These are phyloP conservation scores for Eulemur albifrons DNA, from an alignment of 2,797 vertebrate genomes.

Conservation along the genomic window DNA sequence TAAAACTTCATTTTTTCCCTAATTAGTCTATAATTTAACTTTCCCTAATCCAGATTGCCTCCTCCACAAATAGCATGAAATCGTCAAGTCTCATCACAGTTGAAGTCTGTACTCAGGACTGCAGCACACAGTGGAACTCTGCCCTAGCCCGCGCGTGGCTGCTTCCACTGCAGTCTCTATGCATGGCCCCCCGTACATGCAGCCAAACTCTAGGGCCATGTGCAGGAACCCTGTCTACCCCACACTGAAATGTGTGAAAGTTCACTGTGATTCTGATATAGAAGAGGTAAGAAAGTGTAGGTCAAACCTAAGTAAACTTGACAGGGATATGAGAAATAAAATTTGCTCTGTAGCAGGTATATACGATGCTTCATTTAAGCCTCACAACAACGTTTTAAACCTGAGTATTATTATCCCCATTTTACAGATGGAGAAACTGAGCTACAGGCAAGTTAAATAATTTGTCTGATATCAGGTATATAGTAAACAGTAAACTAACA, in stretches of 20 bases:
- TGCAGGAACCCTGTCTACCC: no score
- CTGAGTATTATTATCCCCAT: neutral
- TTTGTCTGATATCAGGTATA: neutral
- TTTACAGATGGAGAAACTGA: neutral
- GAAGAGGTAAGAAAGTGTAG: neutral
- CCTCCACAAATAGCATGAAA: neutral
- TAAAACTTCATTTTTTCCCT: neutral
- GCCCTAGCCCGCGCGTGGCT: no score
- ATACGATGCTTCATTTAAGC: neutral
- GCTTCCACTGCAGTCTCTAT: fast-evolving
- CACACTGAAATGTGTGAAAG: neutral
- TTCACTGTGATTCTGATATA: neutral
- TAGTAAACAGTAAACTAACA: neutral
- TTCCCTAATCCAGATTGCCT: neutral
- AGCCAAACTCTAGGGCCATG: neutral
- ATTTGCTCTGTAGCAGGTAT: neutral
- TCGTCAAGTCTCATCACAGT: neutral
- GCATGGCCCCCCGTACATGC: fast-evolving
- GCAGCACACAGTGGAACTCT: fast-evolving
- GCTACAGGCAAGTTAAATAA: neutral
- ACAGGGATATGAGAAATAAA: neutral
- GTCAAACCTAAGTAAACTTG: neutral
- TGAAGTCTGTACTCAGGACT: neutral
- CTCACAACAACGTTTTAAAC: neutral
- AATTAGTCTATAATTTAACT: neutral